These are phyloP conservation scores for Strigamia maritima DNA, from an alignment of 2,888 invertebrate genomes.

Conservation along the genomic window DNA sequence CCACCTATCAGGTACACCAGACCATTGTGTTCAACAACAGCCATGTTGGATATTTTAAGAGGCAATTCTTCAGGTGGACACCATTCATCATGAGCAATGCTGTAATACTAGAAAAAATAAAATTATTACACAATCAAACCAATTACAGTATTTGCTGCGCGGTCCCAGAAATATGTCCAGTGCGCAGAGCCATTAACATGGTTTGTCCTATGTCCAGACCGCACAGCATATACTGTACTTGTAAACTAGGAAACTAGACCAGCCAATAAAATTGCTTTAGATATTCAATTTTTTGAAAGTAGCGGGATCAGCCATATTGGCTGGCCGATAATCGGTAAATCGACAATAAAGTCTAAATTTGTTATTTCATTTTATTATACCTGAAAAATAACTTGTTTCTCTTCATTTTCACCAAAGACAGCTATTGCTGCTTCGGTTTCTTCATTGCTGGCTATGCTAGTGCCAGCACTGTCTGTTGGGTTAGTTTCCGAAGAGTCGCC, in stretches of 20 bases:
- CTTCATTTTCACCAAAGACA: slow-evolving; percentile 35
- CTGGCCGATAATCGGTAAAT: too few species aligned
- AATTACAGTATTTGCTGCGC: not conserved
- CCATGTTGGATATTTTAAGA: not conserved
- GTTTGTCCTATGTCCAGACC: too few species aligned
- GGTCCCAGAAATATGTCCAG: too few species aligned
- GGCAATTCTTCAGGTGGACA: slow-evolving; percentile 31
- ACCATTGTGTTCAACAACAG: not conserved
- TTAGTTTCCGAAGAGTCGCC: not conserved
- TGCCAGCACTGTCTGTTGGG: not conserved
- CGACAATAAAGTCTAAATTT: too few species aligned
- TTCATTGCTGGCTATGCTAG: not conserved
- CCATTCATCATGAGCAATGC: not conserved
- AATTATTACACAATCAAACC: not conserved
- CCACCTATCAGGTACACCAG: slow-evolving; percentile 26
- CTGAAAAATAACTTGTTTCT: slow-evolving; percentile 14
- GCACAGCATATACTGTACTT: too few species aligned
- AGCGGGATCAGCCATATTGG: too few species aligned
- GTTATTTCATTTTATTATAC: not conserved
- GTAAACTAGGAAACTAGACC: too few species aligned
- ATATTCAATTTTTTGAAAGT: too few species aligned
- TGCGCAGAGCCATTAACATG: too few species aligned
- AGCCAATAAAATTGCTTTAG: too few species aligned
- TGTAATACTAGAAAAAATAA: slow-evolving; percentile 29
- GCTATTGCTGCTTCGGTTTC: slow-evolving; percentile 13